Conservation (phyloP, 2,797 vertebrate species). For the Lates japonicus region DNA sequence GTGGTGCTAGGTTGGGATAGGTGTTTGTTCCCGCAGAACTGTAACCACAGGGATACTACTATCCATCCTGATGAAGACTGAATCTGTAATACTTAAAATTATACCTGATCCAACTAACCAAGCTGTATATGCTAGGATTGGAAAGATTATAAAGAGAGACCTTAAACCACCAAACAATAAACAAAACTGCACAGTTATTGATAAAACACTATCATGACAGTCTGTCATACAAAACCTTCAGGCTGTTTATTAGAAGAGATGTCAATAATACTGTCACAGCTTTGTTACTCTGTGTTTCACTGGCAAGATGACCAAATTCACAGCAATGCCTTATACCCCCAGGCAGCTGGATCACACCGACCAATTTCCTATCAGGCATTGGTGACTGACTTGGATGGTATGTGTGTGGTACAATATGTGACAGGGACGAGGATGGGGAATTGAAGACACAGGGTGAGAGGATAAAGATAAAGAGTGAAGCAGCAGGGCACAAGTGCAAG, state of each 20-base stretch:
- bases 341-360: conserved; percentile 21
- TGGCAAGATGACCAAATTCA: conserved; percentile 21
- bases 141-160: not conserved
- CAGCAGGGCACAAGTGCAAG: conserved; percentile 34
- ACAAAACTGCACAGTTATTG: conserved; percentile 20
- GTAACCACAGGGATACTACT: not conserved
- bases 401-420: conserved; percentile 22
- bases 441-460: conserved; percentile 25
- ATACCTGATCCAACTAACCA: not conserved
- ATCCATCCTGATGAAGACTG: not conserved
- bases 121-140: not conserved
- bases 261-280: conserved; percentile 7
- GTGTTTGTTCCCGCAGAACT: not conserved
- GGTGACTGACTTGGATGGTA: conserved; percentile 10
- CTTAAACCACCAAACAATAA: not conserved
- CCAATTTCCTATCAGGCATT: conserved; percentile 7
- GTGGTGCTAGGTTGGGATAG: not conserved
- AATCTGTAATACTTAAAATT: not conserved
- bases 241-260: conserved; percentile 38
- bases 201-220: not conserved
- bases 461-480: conserved; percentile 31
- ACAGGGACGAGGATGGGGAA: conserved; percentile 22
- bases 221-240: not conserved
- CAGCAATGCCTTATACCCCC: conserved; percentile 16
- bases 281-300: not conserved